These are phyloP conservation scores for Alethe diademata DNA, from an alignment of 2,113 vertebrate species.

Conservation along the genomic window DNA sequence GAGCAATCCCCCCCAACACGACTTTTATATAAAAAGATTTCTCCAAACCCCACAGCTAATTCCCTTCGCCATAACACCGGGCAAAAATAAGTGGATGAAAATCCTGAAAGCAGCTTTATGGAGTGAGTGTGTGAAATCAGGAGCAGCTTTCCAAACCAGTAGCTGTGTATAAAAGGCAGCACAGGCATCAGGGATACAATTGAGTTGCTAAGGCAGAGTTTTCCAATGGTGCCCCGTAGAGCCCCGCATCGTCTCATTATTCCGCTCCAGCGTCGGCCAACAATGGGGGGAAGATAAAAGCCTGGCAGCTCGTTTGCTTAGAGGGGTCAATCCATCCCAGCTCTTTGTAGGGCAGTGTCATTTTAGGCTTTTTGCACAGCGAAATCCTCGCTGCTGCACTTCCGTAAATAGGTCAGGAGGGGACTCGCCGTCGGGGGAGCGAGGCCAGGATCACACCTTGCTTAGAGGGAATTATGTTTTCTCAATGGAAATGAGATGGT, in stretches of 20 bases:
- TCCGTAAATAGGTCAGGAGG: background rate
- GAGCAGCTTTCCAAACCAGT: constrained; percentile 30
- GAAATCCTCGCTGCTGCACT: background rate
- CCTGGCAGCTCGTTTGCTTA: constrained; percentile 16
- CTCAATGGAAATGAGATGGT: background rate
- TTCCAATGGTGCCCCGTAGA: background rate
- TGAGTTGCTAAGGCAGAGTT: constrained; percentile 45
- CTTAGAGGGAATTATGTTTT: background rate
- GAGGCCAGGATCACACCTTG: background rate
- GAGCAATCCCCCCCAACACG: background rate
- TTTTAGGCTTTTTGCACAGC: background rate
- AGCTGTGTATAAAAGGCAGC: background rate
- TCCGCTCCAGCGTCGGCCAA: constrained; percentile 18
- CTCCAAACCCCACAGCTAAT: background rate
- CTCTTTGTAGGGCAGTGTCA: background rate
- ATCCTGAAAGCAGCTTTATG: background rate
- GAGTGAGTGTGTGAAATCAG: background rate
- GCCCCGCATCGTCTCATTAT: background rate
- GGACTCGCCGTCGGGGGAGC: background rate
- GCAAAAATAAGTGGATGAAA: background rate
- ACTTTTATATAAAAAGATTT: background rate
- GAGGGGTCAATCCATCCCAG: constrained; percentile 23
- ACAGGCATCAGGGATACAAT: background rate
- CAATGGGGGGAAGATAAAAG: constrained; percentile 53
- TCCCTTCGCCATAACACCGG: background rate